A percentile compares a stretch with the other conserved stretches of the same genome.
Conservation (phyloP, 2,888 invertebrate species). For the Polyommatus iphigenia region DNA sequence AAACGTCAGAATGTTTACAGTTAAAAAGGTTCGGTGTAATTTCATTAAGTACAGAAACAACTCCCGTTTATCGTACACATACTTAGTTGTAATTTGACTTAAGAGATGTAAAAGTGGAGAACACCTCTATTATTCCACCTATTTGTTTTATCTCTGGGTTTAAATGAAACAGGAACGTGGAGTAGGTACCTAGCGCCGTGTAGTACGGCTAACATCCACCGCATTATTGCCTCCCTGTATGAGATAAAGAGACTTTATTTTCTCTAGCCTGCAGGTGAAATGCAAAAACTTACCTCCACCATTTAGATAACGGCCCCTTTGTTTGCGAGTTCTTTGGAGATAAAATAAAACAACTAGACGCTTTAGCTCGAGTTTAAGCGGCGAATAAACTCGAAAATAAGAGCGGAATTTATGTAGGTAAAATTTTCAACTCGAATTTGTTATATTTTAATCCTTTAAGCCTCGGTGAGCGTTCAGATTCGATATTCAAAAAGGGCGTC, state of each 20-base stretch:
- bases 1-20: conserved; percentile 1
- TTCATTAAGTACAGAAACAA: conserved; percentile 24
- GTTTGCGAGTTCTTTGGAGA: conserved; percentile 49
- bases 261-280: conserved; percentile 56
- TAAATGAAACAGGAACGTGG: conserved; percentile 48
- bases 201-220: conserved; percentile 45
- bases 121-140: conserved; percentile 44
- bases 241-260: conserved; percentile 49
- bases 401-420: conserved; percentile 14
- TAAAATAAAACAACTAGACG: conserved; percentile 45
- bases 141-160: conserved; percentile 46
- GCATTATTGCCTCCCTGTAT: conserved; percentile 59
- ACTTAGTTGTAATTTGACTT: conserved; percentile 41
- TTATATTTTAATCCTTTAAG: neutral
- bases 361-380: conserved; percentile 24
- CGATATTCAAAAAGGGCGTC: conserved; percentile 7
- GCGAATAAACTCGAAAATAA: conserved; percentile 1
- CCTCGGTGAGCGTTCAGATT: conserved; percentile 1
- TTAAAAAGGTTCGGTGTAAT: conserved; percentile 23
- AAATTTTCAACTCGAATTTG: neutral
- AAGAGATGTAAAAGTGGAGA: conserved; percentile 43
- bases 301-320: conserved; percentile 53
- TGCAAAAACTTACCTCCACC: conserved; percentile 54
- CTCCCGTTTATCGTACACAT: conserved; percentile 31
- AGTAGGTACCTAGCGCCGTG: conserved; percentile 55